Base-by-base conservation (phyloP, 2,888 invertebrate genomes). In the Hyalella azteca region DNA sequence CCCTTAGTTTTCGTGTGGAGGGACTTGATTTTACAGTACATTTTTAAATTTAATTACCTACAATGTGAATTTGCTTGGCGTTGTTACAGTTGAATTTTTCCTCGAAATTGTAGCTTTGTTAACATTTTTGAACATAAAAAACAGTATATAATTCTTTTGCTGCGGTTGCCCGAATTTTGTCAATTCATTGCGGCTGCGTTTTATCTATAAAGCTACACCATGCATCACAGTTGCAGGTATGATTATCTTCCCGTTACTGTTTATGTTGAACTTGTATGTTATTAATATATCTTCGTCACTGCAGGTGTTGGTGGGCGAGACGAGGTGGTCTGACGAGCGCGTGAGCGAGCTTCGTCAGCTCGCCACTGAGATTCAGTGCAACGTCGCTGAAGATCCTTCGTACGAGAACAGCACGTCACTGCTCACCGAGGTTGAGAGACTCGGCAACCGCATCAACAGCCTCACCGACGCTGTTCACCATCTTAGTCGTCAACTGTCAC, bases 221-320 rank as follows among this genome's bases (percentile, higher is more conserved):
- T n/a, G n/a, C n/a, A n/a, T n/a, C n/a, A n/a, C n/a, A n/a, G n/a
- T n/a, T n/a, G n/a, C n/a, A 54, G 9, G 0, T 54, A 7, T 4
- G 5, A 7, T 54, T 3, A 26, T 26, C n/a, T 49, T 49, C 1
- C 1, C 7, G 15, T 13, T 4, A 54, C 22, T 1, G 29, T 1
- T 26, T n/a, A 3, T 0, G 15, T 49, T 49, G 3, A 1, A 54
- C 29, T 54, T 54, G 26, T 7, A 22, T 54, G 3, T n/a, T n/a
- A 54, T 0, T 26, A 3, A 54, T 54, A 26, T 54, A 7, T 29
- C 19, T 7, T 0, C 19, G 36, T 11, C 60, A n/a, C 59, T 81
- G 48, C 81, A 82, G 85, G 81, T 82, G 76, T 60, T 84, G 73
- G 81, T 81, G 60, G 81, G 79, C 13, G 84, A 84, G 75, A 80